A percentile compares a stretch with the other conserved stretches of the same genome.
phyloP scores from a whole-genome alignment of 1,140 invertebrate genomes.

The Physella acuta region DNA sequence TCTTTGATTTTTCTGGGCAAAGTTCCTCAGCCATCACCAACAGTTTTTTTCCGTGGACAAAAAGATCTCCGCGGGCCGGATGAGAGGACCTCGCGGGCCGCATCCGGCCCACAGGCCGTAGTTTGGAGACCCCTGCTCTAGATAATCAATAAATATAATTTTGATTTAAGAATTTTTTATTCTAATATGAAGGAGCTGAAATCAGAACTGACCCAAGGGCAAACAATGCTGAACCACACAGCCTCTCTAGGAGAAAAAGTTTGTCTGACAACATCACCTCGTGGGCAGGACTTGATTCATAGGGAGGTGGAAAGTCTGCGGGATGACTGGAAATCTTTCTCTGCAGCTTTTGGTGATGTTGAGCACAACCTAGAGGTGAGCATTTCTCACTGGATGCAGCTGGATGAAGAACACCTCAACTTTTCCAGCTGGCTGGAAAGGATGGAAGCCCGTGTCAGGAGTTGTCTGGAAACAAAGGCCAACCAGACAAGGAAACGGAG shows the following conservation, averaged over 20 bases:
- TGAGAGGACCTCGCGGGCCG: too few relatives aligned
- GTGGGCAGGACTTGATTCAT: slow-evolving; percentile 47
- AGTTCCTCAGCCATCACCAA: too few relatives aligned
- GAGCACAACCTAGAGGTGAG: slow-evolving; percentile 83
- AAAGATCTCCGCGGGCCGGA: too few relatives aligned
- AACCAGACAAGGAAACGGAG: slow-evolving; percentile 86
- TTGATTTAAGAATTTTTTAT: too few relatives aligned
- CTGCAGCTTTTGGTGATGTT: slow-evolving; percentile 46
- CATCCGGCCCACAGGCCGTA: too few relatives aligned
- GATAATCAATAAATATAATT: too few relatives aligned
- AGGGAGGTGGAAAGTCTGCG: slow-evolving; percentile 49
- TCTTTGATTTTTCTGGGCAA: too few relatives aligned
- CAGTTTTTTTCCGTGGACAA: too few relatives aligned
- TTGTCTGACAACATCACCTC: slow-evolving; percentile 42
- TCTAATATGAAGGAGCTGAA: slow-evolving; percentile 56
- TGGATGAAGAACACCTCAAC: slow-evolving; percentile 83
- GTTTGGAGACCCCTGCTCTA: too few relatives aligned
- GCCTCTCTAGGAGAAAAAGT: slow-evolving; percentile 44
- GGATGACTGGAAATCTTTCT: slow-evolving; percentile 50
- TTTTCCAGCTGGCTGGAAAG: slow-evolving; percentile 50
- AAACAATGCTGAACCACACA: slow-evolving; percentile 48
- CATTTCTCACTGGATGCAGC: slow-evolving; percentile 93
- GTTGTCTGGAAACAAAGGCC: slow-evolving; percentile 87
- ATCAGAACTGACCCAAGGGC: slow-evolving; percentile 42
- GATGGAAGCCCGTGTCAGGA: slow-evolving; percentile 82